Evolutionary conservation across 2,113 vertebrate species (phyloP).

Genomic region (Gavialis gangeticus): DNA sequence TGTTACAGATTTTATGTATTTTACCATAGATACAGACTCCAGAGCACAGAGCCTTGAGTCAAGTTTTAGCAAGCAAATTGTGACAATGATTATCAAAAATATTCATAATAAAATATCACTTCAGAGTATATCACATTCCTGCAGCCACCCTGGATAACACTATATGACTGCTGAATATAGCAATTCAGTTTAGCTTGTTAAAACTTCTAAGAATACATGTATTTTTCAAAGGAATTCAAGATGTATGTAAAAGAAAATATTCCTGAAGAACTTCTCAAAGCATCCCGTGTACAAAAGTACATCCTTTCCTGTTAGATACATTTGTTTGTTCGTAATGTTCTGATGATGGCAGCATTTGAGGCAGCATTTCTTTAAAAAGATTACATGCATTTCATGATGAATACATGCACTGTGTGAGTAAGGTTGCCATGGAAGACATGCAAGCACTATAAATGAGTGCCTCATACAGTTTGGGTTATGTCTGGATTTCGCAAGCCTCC

Average conservation of each 20-base stretch:
- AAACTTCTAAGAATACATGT: background rate
- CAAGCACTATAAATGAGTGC: constrained; percentile 57
- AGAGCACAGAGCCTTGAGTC: background rate
- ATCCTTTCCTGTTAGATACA: background rate
- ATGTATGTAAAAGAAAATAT: background rate
- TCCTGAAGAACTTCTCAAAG: background rate
- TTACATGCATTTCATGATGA: constrained; percentile 6
- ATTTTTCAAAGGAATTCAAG: background rate
- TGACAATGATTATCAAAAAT: background rate
- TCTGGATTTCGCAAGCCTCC: constrained; percentile 46
- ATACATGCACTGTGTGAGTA: constrained; percentile 39
- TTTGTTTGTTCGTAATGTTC: background rate
- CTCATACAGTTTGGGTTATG: constrained; percentile 33
- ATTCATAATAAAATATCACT: background rate
- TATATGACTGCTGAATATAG: too few species aligned
- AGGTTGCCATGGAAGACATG: constrained; percentile 72
- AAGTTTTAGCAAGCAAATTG: background rate
- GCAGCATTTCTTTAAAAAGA: background rate
- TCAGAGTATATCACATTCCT: background rate
- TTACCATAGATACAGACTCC: background rate
- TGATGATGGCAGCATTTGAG: background rate
- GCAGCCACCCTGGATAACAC: too few species aligned
- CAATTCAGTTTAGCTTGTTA: background rate
- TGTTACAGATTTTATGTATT: background rate
- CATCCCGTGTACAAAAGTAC: constrained; percentile 25